Conservation (phyloP, 2,888 invertebrate species). For the Dryomyza anilis region DNA sequence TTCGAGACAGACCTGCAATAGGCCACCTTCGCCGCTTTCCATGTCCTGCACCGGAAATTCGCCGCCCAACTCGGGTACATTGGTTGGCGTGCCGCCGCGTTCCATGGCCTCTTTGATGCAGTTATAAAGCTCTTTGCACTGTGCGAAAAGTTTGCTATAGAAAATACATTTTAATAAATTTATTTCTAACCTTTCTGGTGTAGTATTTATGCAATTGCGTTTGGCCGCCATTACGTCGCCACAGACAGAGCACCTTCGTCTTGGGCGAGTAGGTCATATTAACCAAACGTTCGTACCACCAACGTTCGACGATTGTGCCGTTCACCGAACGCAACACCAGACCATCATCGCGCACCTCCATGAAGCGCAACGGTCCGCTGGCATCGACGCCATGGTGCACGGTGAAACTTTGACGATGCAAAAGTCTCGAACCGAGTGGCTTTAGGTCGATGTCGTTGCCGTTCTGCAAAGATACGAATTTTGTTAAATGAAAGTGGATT, state of each 20-base stretch:
- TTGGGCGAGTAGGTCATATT: conserved; percentile 99
- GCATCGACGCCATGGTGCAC: conserved; percentile 96
- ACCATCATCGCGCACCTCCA: conserved; percentile 97
- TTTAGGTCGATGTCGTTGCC: conserved; percentile 98
- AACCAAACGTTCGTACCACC: conserved; percentile 99
- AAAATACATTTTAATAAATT: background rate
- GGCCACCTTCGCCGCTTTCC: conserved; percentile 94
- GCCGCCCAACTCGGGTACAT: conserved; percentile 70
- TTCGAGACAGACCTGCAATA: conserved; percentile 98
- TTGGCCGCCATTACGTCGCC: conserved; percentile 93
- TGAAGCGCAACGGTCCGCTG: conserved; percentile 83
- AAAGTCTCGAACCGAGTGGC: conserved; percentile 89
- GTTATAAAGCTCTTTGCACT: conserved; percentile 98
- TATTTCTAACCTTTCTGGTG: conserved; percentile 84
- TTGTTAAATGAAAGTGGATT: no score
- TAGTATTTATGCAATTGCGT: conserved; percentile 98
- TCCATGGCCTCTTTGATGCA: conserved; percentile 99
- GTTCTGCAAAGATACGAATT: no score
- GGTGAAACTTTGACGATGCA: conserved; percentile 97
- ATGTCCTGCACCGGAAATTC: conserved; percentile 99
- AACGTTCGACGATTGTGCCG: conserved; percentile 89
- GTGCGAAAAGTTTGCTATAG: no score
- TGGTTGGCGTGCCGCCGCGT: conserved; percentile 72
- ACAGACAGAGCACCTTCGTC: conserved; percentile 94
- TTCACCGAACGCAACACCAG: conserved; percentile 80